A percentile compares a stretch with the other conserved stretches of the same genome.
Evolutionary conservation across 2,113 vertebrate genomes (phyloP).

Genomic region (Sardina pilchardus): DNA sequence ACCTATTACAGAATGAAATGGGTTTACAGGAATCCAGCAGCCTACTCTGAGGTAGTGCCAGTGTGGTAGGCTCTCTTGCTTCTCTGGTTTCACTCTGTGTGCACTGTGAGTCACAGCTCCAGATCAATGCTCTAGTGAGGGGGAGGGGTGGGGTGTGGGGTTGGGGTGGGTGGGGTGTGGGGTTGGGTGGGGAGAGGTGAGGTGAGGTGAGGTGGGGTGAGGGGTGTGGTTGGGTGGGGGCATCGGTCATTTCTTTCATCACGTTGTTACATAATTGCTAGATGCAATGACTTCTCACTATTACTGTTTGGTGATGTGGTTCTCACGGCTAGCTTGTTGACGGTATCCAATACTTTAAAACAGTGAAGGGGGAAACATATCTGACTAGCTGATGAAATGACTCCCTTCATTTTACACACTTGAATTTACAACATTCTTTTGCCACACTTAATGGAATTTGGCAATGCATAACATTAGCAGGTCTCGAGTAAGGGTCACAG

Average conservation of each 20-base stretch:
- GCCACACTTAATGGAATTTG: not conserved
- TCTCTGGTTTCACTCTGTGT: not conserved
- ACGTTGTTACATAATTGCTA: not conserved
- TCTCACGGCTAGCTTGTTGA: too few species aligned
- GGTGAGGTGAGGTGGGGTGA: not conserved
- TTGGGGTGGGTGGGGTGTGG: too few species aligned
- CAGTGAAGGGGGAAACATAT: not conserved
- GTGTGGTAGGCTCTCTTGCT: not conserved
- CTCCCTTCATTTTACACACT: not conserved
- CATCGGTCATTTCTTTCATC: not conserved
- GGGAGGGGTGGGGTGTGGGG: too few species aligned
- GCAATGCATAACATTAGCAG: not conserved
- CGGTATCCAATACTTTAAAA: not conserved
- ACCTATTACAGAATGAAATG: not conserved
- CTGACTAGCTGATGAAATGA: not conserved
- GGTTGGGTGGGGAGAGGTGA: too few species aligned
- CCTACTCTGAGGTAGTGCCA: not conserved
- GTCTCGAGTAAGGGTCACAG: not conserved
- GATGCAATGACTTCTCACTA: not conserved
- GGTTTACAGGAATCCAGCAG: not conserved
- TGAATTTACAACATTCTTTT: not conserved
- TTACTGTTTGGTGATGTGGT: not conserved
- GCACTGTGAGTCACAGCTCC: conserved; percentile 3
- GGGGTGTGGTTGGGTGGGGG: not conserved
- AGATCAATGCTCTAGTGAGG: not conserved